Base-by-base conservation (phyloP, 2,113 vertebrate genomes). In the Gulo gulo region DNA sequence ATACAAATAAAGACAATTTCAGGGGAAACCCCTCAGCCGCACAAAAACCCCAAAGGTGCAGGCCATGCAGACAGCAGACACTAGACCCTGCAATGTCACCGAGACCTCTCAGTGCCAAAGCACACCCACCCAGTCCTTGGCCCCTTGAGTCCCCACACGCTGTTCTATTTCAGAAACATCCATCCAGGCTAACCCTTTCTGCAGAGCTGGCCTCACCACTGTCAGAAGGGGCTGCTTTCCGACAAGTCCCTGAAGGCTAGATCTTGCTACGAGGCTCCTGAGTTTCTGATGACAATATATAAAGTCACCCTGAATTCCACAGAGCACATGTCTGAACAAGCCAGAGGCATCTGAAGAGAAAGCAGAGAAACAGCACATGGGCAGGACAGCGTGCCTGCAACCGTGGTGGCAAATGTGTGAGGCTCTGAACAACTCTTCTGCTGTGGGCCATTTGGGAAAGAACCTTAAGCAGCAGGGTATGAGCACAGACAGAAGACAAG, bases 371-470 rank as follows among this genome's bases (percentile, higher is more conserved):
- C 57, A 39, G 50, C 2, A 4, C 0, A 6, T 1, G 26, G 67
- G 45, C 8, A 7, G 36, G 65, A 45, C 1, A 11, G 45, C 12
- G 13, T 1, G 18, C 6, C 2, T 23, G n/a, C 4, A 12, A 29
- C 65, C 6, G 8, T 4, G 0, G 45, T 0, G 39, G 24, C 31
- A 7, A 24, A 11, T 2, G 42, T 6, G 26, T 31, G 18, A 23
- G 0, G 6, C 65, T 21, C 4, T 5, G 14, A n/a, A 47, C 45
- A 14, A 16, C n/a, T 13, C 2, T 0, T 0, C 1, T 10, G 36
- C 50, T 34, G 5, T 1, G 59, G 65, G n/a, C 65, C 26, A 4
- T 36, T 1, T 31, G 42, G 65, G 31, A n/a, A 91, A 55, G 14
- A n/a, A 10, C 7, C 7, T 29, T 42, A 16, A 80, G 13, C 76